Percentiles rank a stretch among this genome's conserved stretches.
These are phyloP conservation scores for Pseudococcus jackbeardsleyi DNA, from an alignment of 2,888 invertebrate genomes.

Conservation along the genomic window DNA sequence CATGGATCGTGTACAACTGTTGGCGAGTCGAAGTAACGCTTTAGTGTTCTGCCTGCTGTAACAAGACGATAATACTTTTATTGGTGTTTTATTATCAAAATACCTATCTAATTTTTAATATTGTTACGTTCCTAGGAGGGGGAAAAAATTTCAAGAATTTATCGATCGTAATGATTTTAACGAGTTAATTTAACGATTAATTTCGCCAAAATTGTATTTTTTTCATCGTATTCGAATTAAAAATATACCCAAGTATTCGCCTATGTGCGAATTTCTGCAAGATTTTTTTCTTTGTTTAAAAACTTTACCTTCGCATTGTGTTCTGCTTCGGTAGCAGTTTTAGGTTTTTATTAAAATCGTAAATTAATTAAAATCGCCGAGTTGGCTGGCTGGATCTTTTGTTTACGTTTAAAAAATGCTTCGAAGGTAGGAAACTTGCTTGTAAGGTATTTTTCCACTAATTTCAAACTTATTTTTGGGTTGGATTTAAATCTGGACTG, in stretches of 20 bases:
- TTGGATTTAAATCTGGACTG: background rate
- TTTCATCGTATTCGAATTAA: background rate
- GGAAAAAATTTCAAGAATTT: background rate
- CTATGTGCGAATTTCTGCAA: background rate
- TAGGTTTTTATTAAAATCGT: conserved; percentile 4
- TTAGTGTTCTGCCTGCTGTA: background rate
- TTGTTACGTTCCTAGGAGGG: background rate
- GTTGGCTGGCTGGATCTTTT: background rate
- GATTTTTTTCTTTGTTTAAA: background rate
- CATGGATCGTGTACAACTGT: background rate
- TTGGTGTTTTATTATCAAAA: background rate
- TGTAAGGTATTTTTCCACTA: background rate
- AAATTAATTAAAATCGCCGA: conserved; percentile 1
- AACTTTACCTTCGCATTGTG: background rate
- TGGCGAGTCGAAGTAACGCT: background rate
- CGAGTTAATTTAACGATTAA: background rate
- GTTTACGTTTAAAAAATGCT: background rate
- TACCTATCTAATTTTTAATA: conserved; percentile 14
- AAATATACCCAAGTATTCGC: background rate
- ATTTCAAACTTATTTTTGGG: background rate
- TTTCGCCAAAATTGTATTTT: background rate
- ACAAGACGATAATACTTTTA: conserved; percentile 2
- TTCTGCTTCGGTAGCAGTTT: background rate
- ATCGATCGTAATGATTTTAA: background rate
- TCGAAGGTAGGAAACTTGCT: background rate